phyloP scores from a whole-genome alignment of 2,888 invertebrate species.

The Fabriciana adippe region DNA sequence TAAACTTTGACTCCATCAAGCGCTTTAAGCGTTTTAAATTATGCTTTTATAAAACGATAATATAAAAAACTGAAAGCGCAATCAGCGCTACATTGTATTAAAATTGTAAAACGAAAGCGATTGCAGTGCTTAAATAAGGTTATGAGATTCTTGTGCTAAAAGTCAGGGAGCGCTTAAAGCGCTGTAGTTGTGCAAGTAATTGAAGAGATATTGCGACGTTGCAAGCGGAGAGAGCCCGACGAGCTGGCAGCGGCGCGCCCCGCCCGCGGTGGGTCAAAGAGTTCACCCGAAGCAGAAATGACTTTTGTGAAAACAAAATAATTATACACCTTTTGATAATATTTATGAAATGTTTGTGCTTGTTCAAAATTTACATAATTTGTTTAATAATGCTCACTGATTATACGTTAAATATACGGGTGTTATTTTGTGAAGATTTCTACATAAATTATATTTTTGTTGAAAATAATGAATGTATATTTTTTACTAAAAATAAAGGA shows the following conservation, averaged over 20 bases:
- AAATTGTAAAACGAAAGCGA: not conserved
- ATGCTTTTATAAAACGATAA: not conserved
- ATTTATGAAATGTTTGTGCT: too few relatives aligned
- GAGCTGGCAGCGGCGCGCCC: slow-evolving; percentile 43
- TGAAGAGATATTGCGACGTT: slow-evolving; percentile 12
- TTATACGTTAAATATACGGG: too few relatives aligned
- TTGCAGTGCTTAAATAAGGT: not conserved
- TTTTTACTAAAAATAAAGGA: too few relatives aligned
- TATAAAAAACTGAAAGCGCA: not conserved
- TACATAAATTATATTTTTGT: too few relatives aligned
- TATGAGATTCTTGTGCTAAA: not conserved
- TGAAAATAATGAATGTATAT: too few relatives aligned
- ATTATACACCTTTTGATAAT: not conserved
- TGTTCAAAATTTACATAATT: too few relatives aligned
- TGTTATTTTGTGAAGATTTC: too few relatives aligned
- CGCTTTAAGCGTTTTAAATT: not conserved
- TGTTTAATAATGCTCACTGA: too few relatives aligned
- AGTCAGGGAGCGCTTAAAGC: slow-evolving; percentile 11
- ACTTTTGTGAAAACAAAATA: slow-evolving; percentile 9
- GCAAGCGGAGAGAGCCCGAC: slow-evolving; percentile 11
- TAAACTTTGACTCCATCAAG: not conserved
- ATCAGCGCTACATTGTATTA: not conserved
- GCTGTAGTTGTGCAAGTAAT: slow-evolving; percentile 3
- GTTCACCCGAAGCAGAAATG: slow-evolving; percentile 8
- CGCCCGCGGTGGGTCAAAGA: slow-evolving; percentile 25